phyloP scores from a whole-genome alignment of 2,888 invertebrate genomes.

The Pedicia rivosa region DNA sequence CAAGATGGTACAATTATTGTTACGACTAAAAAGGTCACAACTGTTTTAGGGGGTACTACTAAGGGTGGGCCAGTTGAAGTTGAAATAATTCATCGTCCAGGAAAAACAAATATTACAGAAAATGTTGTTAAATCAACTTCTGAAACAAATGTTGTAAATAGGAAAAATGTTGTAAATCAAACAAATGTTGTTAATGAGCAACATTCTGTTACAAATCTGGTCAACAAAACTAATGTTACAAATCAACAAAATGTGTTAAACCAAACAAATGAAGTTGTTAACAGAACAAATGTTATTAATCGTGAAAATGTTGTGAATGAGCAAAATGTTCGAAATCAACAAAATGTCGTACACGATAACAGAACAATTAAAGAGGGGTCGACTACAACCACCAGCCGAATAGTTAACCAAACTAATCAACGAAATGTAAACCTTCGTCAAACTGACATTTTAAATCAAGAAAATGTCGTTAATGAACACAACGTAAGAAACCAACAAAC shows the following conservation, averaged over 20 bases:
- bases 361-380: too few species aligned
- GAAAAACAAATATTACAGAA: constrained; percentile 25
- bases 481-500: not conserved
- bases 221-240: constrained; percentile 5
- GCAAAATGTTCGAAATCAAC: not conserved
- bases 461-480: not conserved
- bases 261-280: too few species aligned
- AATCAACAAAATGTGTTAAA: constrained; percentile 4
- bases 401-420: not conserved
- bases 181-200: constrained; percentile 14
- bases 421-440: not conserved
- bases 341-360: not conserved
- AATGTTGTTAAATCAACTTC: constrained; percentile 24
- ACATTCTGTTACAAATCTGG: constrained; percentile 9
- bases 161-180: constrained; percentile 8
- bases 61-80: constrained; percentile 21
- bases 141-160: constrained; percentile 23
- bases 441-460: not conserved
- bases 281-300: not conserved
- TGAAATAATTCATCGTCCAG: constrained; percentile 18
- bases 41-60: constrained; percentile 21
- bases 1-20: constrained; percentile 37
- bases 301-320: not conserved
- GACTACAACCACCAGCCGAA: too few species aligned
- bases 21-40: constrained; percentile 34